These are phyloP conservation scores for Mercenaria mercenaria DNA, from an alignment of 1,140 invertebrate genomes.

Conservation along the genomic window DNA sequence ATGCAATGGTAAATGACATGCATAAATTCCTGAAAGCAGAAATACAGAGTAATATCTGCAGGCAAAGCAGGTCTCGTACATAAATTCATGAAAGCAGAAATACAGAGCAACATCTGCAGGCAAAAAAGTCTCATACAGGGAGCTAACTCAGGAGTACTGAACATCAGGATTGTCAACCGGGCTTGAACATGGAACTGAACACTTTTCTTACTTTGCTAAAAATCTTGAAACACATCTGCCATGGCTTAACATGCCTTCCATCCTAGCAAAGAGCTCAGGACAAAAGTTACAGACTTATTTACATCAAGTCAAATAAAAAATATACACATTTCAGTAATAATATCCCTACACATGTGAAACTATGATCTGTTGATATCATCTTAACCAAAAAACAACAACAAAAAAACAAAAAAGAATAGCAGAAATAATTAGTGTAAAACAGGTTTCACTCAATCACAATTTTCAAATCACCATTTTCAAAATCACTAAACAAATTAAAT, in stretches of 20 bases:
- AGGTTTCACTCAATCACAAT: conserved; percentile 17
- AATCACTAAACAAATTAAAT: conserved; percentile 60
- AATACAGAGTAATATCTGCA: not conserved
- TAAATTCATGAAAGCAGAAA: no score
- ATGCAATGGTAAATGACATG: conserved; percentile 15
- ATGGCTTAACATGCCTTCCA: not conserved
- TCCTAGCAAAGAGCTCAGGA: not conserved
- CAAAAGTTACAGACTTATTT: conserved; percentile 2
- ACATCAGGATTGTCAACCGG: not conserved
- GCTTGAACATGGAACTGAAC: conserved; percentile 12
- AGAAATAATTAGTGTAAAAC: no score
- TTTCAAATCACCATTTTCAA: conserved; percentile 58
- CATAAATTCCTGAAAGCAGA: conserved; percentile 2
- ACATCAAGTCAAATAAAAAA: not conserved
- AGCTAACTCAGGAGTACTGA: not conserved
- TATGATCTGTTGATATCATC: no score
- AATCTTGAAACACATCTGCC: not conserved
- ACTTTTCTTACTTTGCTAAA: conserved; percentile 19
- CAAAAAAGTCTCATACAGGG: no score
- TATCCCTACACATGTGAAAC: no score
- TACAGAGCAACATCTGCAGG: not conserved
- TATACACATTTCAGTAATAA: no score
- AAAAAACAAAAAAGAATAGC: no score
- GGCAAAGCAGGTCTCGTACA: no score
- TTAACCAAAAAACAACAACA: no score